phyloP scores from a whole-genome alignment of 2,113 vertebrate genomes.

The Orcinus orca region DNA sequence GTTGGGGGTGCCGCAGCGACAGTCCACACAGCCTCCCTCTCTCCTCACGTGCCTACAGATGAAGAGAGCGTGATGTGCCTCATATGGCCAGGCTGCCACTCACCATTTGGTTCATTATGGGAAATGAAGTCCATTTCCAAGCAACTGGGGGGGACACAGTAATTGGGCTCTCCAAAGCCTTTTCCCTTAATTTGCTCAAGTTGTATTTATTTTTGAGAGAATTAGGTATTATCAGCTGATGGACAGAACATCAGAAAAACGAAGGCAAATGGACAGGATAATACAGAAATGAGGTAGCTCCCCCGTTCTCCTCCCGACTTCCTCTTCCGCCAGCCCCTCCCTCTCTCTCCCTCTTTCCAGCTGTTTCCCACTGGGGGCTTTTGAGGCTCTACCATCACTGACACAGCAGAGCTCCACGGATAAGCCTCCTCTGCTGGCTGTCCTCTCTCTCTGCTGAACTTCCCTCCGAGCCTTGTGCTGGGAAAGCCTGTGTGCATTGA shows the following conservation, averaged over 20 bases:
- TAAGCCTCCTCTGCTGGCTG: too few relatives aligned
- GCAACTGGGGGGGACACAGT: slow-evolving; percentile 50
- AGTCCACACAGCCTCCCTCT: background rate
- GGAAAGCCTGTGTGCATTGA: background rate
- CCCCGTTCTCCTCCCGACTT: background rate
- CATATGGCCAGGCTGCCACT: slow-evolving; percentile 76
- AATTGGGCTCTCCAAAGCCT: slow-evolving; percentile 78
- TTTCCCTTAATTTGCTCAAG: slow-evolving; percentile 83
- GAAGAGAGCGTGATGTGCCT: background rate
- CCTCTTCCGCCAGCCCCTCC: background rate
- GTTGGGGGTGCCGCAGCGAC: fast-evolving
- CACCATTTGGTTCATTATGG: slow-evolving; percentile 76
- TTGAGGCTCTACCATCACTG: too few relatives aligned
- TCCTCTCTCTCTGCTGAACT: background rate
- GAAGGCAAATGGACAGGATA: slow-evolving; percentile 73
- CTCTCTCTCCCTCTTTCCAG: background rate
- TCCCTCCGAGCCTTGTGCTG: background rate
- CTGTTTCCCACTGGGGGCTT: background rate
- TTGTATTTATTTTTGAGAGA: slow-evolving; percentile 82
- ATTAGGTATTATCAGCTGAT: slow-evolving; percentile 76
- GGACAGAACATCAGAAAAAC: slow-evolving; percentile 77
- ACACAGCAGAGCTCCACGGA: background rate
- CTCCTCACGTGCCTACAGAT: background rate
- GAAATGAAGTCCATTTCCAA: slow-evolving; percentile 81
- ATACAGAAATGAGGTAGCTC: slow-evolving; percentile 60